Base-by-base conservation (phyloP, 2,888 invertebrate genomes). In the Dichetophora obliterata region DNA sequence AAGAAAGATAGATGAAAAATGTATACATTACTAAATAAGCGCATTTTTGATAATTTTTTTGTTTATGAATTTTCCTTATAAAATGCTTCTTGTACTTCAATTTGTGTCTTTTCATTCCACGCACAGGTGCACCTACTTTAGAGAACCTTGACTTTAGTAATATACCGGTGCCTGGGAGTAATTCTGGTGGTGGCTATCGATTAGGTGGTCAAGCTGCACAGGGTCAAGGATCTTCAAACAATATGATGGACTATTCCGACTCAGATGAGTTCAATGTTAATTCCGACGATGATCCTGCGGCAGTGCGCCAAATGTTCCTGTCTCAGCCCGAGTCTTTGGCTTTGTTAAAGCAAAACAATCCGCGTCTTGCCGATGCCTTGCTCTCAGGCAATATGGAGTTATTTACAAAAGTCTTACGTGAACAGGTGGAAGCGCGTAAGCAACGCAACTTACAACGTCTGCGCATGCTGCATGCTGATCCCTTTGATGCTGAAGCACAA, bases 401-500 rank as follows among this genome's bases (percentile, higher is more conserved):
- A 75, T 97, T 97, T 90, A 92, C 94, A 6, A 91, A 91, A 75
- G 94, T 96, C 75, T 91, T 97, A 69, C 91, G 92, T 81, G 95
- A 96, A 88, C 96, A 97, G 90, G 93, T 97, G 82, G 91, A 92
- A 82, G 94, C 94, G 43, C 92, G 96, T 79, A 93, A 94, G 83
- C 95, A 96, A 85, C 92, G 95, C 66, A 96, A 98, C 86, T 92
- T 93, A 83, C 85, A 96, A 87, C 96, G 97, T 6, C 91, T 96
- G 74, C 93, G 95, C 84, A 95, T 98, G 93, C 92, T 98, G 91
- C 94, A 94, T 84, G 96, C 98, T 0, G 96, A 98, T 91, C 98
- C 98, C 0, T 98, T 98, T 88, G 98, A 98, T 89, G 94, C 96
- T 0, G 98, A 98, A 88, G 96, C 98, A 0, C 99, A 99, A 89